Conservation (phyloP, 1,140 invertebrate genomes). For the Drosophila pachea region DNA sequence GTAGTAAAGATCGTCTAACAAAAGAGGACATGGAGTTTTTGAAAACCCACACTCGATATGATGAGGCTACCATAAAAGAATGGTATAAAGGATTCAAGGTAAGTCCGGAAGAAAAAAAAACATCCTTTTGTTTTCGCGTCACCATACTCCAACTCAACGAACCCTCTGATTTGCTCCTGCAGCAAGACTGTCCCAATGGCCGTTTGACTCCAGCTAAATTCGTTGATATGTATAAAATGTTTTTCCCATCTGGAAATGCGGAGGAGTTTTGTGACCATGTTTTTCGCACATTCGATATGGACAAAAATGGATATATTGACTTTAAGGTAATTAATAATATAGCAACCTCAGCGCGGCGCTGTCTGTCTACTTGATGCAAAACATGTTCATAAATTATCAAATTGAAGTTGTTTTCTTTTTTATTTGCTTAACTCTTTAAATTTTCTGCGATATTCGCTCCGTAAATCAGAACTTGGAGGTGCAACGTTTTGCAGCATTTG, state of each 20-base stretch:
- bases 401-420: not conserved
- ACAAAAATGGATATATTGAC: conserved; percentile 98
- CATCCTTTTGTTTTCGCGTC: not conserved
- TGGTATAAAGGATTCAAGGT: conserved; percentile 99
- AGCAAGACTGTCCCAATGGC: conserved; percentile 99
- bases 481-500: too few relatives aligned
- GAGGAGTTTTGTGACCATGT: conserved; percentile 99
- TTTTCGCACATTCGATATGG: conserved; percentile 99
- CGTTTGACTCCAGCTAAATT: conserved; percentile 98
- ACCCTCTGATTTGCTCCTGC: conserved; percentile 74
- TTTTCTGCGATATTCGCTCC: too few relatives aligned
- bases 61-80: conserved; percentile 97
- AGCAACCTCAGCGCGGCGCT: too few relatives aligned
- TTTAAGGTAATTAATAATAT: conserved; percentile 87
- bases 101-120: conserved; percentile 72
- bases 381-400: not conserved
- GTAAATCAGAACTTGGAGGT: too few relatives aligned
- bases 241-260: conserved; percentile 98
- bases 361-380: too few relatives aligned
- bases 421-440: too few relatives aligned
- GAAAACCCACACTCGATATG: conserved; percentile 95
- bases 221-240: conserved; percentile 99
- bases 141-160: not conserved
- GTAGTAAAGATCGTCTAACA: conserved; percentile 95
- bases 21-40: conserved; percentile 98